Conservation (phyloP, 2,888 invertebrate genomes). For the Platycheirus albimanus region DNA sequence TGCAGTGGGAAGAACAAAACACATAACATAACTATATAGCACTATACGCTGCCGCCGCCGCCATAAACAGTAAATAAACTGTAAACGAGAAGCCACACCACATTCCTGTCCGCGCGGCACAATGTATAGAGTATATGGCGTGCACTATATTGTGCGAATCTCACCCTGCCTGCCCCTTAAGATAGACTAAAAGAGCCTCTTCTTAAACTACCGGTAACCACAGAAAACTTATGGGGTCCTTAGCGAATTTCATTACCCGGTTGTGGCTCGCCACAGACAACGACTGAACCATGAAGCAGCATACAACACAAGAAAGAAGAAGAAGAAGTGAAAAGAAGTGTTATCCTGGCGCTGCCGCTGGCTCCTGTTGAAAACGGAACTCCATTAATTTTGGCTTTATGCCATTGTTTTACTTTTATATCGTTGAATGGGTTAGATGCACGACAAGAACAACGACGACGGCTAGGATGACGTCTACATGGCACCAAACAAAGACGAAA, state of each 20-base stretch:
- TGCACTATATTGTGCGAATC: slow-evolving; percentile 23
- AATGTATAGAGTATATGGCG: background rate
- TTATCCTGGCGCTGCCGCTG: slow-evolving; percentile 39
- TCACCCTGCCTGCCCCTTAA: background rate
- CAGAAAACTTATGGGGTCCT: slow-evolving; percentile 69
- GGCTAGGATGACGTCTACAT: slow-evolving; percentile 7
- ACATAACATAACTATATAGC: background rate
- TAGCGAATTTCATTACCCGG: slow-evolving; percentile 71
- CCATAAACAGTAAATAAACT: slow-evolving; percentile 58
- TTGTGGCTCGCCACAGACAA: slow-evolving; percentile 59
- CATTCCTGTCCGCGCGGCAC: slow-evolving; percentile 13
- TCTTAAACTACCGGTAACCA: slow-evolving; percentile 61
- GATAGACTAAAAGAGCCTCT: slow-evolving; percentile 15
- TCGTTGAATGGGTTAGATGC: slow-evolving; percentile 33
- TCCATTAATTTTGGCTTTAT: slow-evolving; percentile 70
- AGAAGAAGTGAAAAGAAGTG: slow-evolving; percentile 37
- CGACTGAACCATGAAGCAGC: slow-evolving; percentile 30
- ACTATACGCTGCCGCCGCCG: background rate
- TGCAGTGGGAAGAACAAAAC: slow-evolving; percentile 17
- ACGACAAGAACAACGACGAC: slow-evolving; percentile 24
- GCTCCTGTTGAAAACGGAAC: slow-evolving; percentile 56
- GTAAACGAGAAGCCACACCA: slow-evolving; percentile 40
- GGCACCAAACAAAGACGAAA: slow-evolving; percentile 23
- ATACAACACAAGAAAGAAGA: slow-evolving; percentile 11
- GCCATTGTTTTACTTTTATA: slow-evolving; percentile 61